Evolutionary conservation across 2,888 invertebrate species (phyloP).

Genomic region (Plagodis dolabraria): DNA sequence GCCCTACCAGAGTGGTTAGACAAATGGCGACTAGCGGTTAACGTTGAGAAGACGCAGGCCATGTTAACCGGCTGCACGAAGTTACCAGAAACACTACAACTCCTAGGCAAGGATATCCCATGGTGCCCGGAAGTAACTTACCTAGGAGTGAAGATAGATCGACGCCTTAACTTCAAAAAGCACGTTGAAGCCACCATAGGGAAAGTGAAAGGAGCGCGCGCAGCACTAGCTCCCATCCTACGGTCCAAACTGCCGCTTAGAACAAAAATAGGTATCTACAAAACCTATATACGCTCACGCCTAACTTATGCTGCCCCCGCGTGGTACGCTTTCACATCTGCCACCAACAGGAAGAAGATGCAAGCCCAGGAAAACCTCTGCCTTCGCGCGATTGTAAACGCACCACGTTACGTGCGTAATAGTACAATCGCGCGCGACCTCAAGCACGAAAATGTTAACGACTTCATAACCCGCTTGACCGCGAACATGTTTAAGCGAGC

Average conservation of each 20-base stretch:
- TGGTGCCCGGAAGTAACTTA: too few species aligned
- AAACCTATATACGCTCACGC: constrained; percentile 9
- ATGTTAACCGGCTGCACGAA: too few species aligned
- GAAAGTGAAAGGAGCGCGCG: constrained; percentile 5
- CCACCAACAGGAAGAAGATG: background rate
- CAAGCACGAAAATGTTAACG: background rate
- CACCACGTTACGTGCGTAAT: background rate
- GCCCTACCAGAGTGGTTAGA: constrained; percentile 13
- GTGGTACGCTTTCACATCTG: constrained; percentile 1
- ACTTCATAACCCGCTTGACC: too few species aligned
- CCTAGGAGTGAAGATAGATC: constrained; percentile 1
- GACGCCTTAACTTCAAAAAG: background rate
- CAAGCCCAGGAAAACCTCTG: background rate
- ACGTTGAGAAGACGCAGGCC: too few species aligned
- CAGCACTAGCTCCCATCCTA: constrained; percentile 3
- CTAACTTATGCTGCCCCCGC: constrained; percentile 7
- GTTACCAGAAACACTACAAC: too few species aligned
- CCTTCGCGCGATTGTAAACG: background rate
- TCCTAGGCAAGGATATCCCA: too few species aligned
- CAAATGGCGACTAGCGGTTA: too few species aligned
- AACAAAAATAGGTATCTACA: background rate
- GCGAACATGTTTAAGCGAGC: background rate
- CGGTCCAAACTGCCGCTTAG: background rate
- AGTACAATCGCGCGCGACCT: background rate
- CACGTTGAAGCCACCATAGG: background rate